phyloP scores from a whole-genome alignment of 2,888 invertebrate genomes.

The Coelinius sp. region DNA sequence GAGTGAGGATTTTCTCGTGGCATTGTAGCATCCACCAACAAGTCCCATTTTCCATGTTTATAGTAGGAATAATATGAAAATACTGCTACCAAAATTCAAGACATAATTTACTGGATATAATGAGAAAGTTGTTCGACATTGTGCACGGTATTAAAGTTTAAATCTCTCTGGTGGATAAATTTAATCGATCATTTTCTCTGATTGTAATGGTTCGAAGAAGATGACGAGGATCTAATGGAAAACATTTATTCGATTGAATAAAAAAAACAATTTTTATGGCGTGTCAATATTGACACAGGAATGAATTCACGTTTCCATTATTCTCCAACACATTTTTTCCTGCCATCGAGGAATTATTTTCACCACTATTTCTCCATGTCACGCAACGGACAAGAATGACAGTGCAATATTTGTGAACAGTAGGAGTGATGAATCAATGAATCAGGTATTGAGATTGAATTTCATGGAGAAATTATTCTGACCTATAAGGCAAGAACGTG shows the following conservation, averaged over 20 bases:
- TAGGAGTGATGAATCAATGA: background rate
- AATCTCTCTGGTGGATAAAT: background rate
- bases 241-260: background rate
- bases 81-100: background rate
- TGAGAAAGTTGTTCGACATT: background rate
- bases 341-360: slow-evolving; percentile 36
- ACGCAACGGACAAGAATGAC: background rate
- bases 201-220: no score
- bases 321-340: background rate
- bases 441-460: background rate
- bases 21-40: slow-evolving; percentile 3
- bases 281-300: slow-evolving; percentile 34
- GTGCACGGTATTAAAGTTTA: background rate
- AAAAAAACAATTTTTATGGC: slow-evolving; percentile 32
- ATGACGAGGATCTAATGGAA: background rate
- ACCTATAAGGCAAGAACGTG: background rate
- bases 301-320: background rate
- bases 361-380: background rate
- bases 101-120: background rate
- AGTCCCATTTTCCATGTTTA: slow-evolving; percentile 4
- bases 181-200: no score
- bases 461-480: background rate
- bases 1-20: background rate
- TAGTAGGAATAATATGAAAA: background rate
- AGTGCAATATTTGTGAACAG: background rate